Conservation (phyloP, 2,113 vertebrate species). For the Asarcornis scutulata region DNA sequence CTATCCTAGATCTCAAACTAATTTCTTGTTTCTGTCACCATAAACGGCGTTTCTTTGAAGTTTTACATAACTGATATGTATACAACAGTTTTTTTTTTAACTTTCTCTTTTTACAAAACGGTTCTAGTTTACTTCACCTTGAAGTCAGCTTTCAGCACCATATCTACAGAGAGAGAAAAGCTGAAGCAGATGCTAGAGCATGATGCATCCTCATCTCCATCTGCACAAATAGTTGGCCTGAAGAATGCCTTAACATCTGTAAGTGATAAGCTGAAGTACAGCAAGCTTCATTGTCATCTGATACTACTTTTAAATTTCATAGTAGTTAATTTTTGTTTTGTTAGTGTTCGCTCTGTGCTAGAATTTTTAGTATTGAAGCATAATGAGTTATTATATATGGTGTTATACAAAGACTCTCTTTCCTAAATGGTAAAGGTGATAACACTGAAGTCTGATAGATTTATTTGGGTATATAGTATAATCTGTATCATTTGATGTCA, state of each 20-base stretch:
- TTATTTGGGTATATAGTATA: not conserved
- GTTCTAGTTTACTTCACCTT: slow-evolving; percentile 86
- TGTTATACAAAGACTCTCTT: not conserved
- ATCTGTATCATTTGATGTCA: not conserved
- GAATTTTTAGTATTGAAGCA: slow-evolving; percentile 21
- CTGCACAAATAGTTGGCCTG: slow-evolving; percentile 88
- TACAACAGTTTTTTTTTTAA: slow-evolving; percentile 12
- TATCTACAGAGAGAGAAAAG: slow-evolving; percentile 88
- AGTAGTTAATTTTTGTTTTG: not conserved
- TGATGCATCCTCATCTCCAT: slow-evolving; percentile 83
- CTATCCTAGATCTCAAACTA: not conserved
- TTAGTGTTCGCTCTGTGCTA: not conserved
- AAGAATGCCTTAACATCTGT: slow-evolving; percentile 92
- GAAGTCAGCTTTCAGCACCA: slow-evolving; percentile 86
- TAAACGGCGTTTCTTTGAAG: not conserved
- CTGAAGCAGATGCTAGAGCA: slow-evolving; percentile 89
- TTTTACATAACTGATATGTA: not conserved
- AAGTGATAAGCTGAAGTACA: slow-evolving; percentile 64
- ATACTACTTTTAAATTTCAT: not conserved
- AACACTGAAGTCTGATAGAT: not conserved
- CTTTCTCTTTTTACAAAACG: slow-evolving; percentile 14
- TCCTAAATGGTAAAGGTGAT: not conserved
- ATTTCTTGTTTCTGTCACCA: slow-evolving; percentile 6
- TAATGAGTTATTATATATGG: not conserved
- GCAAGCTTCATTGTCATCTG: not conserved